Evolutionary conservation across 1,140 invertebrate species (phyloP), one percentile per base, ranked within the genome.

Genomic region (Triops cancriformis): DNA sequence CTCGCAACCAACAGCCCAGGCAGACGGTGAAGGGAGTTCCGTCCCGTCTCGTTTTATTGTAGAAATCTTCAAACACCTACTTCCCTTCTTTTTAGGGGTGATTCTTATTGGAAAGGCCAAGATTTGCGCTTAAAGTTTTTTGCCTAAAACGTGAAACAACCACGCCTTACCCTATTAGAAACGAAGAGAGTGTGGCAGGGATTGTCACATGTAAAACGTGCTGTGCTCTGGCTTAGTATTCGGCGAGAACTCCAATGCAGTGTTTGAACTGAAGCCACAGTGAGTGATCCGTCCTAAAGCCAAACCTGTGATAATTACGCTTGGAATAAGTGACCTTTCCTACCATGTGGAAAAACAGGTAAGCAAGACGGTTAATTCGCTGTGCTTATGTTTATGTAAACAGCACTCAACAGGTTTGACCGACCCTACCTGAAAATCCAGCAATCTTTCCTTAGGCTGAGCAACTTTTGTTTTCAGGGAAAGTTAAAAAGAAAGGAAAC

Each of bases 11-110:
- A 64, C 51, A 64, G 2, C 14, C 14, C 51, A 64, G 14, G 51
- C 51, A 23, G 51, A 64, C 51, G 23, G 51, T 64, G 51, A 64
- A 64, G n/a, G 51, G 51, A 64, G 51, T 64, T 11, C n/a, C 51
- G 51, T 64, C 51, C n/a, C 51, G 51, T 10, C 51, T 18, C 51
- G 9, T 23, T 23, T 64, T 18, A 64, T 64, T 64, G 51, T 64
- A 64, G 51, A 64, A 64, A 64, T 64, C 51, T 64, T 64, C 23
- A 64, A 23, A 64, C 51, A 64, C 51, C 51, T 64, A 64, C 51
- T 64, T 23, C 51, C 14, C 51, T 64, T 64, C 51, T 64, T 64
- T 64, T 64, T n/a, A 37, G 31, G 31, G 51, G 51, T 9, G 51
- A 64, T 64, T 6, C 18, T 64, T 64, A 64, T 18, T 64, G 14